Percentiles rank a stretch among this genome's conserved stretches.
Evolutionary conservation across 2,888 invertebrate species (phyloP).

Genomic region (Linnaemya vulpina): DNA sequence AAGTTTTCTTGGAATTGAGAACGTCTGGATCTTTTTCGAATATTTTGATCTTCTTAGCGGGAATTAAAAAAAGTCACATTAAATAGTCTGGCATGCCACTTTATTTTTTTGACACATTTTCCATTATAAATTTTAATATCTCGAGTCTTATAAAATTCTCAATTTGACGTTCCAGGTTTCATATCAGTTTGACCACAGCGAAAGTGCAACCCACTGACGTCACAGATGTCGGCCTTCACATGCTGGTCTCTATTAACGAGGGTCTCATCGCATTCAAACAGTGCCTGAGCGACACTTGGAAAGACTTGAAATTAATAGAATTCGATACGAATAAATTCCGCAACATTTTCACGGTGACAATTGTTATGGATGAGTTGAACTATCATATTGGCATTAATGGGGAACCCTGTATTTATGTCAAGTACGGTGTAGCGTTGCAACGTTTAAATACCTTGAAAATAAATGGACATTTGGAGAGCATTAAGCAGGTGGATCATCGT

Average conservation of each 20-base stretch:
- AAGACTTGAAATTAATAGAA: constrained; percentile 43
- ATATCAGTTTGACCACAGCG: constrained; percentile 49
- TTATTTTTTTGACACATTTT: no score
- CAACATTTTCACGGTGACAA: constrained; percentile 39
- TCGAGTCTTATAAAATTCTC: no score
- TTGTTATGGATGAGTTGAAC: constrained; percentile 55
- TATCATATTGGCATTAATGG: constrained; percentile 62
- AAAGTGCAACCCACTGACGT: not conserved
- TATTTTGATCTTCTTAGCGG: no score
- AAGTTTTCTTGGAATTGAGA: no score
- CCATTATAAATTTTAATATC: no score
- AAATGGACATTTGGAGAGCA: constrained; percentile 51
- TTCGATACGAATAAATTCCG: constrained; percentile 31
- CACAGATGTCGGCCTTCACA: constrained; percentile 58
- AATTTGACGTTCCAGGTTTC: constrained; percentile 39
- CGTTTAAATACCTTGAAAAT: constrained; percentile 51
- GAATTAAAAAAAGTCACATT: no score
- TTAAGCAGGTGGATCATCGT: constrained; percentile 62
- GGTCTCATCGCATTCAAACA: constrained; percentile 49
- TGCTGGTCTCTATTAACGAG: constrained; percentile 43
- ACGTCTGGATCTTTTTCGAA: no score
- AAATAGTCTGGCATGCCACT: no score
- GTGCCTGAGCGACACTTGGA: constrained; percentile 42
- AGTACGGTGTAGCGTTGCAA: constrained; percentile 31
- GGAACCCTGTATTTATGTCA: constrained; percentile 51